phyloP scores from a whole-genome alignment of 2,797 vertebrate species.

The Tympanoctomys barrerae region DNA sequence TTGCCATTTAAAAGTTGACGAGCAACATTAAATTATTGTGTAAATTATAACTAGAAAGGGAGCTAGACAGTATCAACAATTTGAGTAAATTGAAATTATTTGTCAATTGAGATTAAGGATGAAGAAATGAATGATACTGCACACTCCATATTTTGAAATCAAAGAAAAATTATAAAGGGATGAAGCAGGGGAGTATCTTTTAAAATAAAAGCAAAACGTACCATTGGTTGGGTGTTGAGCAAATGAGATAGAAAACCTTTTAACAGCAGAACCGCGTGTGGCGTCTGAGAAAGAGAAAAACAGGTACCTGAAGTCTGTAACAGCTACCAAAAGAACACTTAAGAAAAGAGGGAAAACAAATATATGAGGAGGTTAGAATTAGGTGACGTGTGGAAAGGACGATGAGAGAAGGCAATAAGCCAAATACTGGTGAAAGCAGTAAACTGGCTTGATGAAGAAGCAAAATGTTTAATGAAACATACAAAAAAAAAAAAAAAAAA shows the following conservation, averaged over 20 bases:
- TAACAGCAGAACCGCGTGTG: conserved; percentile 96
- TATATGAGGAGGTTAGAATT: conserved; percentile 87
- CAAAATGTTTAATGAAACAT: conserved; percentile 87
- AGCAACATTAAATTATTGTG: conserved; percentile 75
- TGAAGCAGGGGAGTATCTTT: conserved; percentile 91
- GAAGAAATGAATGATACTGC: conserved; percentile 86
- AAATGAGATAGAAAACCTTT: conserved; percentile 99
- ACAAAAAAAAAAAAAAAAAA: conserved; percentile 84
- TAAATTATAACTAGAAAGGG: conserved; percentile 82
- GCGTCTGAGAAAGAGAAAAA: conserved; percentile 98
- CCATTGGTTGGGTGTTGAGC: conserved; percentile 98
- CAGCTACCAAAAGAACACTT: conserved; percentile 91
- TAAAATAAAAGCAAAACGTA: conserved; percentile 96
- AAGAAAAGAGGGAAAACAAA: conserved; percentile 86
- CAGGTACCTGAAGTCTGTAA: conserved; percentile 96
- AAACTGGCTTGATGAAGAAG: conserved; percentile 84
- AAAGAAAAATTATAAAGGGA: conserved; percentile 88
- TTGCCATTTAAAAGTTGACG: conserved; percentile 68
- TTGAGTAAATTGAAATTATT: conserved; percentile 84
- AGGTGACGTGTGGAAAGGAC: conserved; percentile 91
- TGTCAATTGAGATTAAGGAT: conserved; percentile 83
- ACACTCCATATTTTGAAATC: conserved; percentile 87
- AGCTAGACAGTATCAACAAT: conserved; percentile 82
- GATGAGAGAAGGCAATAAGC: conserved; percentile 85
- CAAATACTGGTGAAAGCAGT: conserved; percentile 87